Percentiles rank a stretch among this genome's conserved stretches.
Evolutionary conservation across 2,888 invertebrate genomes (phyloP).

Genomic region (Tribolium freemani): DNA sequence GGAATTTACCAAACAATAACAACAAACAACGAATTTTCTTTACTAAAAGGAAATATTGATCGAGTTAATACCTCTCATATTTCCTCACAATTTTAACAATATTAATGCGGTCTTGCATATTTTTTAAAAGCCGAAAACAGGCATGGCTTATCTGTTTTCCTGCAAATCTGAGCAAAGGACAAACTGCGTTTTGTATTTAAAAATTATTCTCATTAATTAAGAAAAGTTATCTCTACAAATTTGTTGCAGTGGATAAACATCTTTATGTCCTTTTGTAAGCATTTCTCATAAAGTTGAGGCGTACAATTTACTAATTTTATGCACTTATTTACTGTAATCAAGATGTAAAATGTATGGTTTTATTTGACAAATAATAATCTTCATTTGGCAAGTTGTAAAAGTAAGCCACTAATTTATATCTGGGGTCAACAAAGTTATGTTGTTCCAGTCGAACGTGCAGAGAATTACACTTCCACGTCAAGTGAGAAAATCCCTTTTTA

Average conservation of each 20-base stretch:
- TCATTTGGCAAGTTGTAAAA: neutral
- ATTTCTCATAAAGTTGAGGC: neutral
- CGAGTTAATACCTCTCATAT: no score
- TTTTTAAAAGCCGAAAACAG: no score
- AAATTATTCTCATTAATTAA: neutral
- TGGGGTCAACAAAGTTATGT: slow-evolving; percentile 23
- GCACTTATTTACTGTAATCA: neutral
- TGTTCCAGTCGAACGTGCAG: slow-evolving; percentile 29
- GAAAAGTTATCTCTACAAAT: neutral
- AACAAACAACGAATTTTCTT: no score
- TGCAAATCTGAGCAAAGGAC: neutral
- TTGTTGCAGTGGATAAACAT: neutral
- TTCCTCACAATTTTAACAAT: no score
- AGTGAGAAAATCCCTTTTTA: slow-evolving; percentile 46
- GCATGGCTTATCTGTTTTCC: no score
- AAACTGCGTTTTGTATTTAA: neutral
- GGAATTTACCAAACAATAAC: no score
- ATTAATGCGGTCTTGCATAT: no score
- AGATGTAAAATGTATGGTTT: neutral
- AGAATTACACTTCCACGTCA: slow-evolving; percentile 26
- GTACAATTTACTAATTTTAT: neutral
- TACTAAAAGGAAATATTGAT: no score
- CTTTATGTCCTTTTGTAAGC: neutral
- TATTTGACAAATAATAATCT: slow-evolving; percentile 6
- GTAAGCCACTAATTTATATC: slow-evolving; percentile 13